Base-by-base conservation (phyloP, 2,888 invertebrate species). In the Thera obeliscata region DNA sequence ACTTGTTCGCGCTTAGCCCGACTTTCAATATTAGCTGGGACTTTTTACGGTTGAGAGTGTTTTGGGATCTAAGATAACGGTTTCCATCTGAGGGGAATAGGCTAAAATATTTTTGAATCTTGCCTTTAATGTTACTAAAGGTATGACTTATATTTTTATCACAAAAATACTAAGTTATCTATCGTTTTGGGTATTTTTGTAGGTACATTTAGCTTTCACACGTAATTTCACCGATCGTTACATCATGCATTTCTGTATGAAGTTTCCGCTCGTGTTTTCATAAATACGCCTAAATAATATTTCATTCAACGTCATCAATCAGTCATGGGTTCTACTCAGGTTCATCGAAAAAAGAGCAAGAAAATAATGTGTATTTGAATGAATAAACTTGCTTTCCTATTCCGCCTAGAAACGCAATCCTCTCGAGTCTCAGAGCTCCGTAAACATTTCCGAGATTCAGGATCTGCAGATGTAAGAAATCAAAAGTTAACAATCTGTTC, bases 1-100 rank as follows among this genome's bases (percentile, higher is more conserved):
- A 76, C 81, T 81, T 78, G 81, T 80, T 80, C 83, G 72, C 74
- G 75, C 75, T 77, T 78, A 80, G 80, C 77, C 81, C 76, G 79
- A 81, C 82, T 83, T 84, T 84, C 83, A 83, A 84, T 84, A 84
- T 84, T 73, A 74, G 73, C 67, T 64, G 69, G 62, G 72, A 73
- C 64, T 74, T 75, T 73, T 72, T 66, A 68, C 62, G 61, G 70
- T 63, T 56, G 36, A 61, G 62, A 69, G 59, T 65, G 59, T 65
- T 69, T 62, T 59, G 56, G 65, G 58, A 36, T 64, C 69, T 62
- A 11, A 59, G 61, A 65, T 59, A 68, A 64, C 61, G 63, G 56
- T 38, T 57, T 54, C 52, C 48, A 61, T 65, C 55, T 60, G 8
- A 58, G 35, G 48, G 22, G 22, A 41, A 5, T 2, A 46, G 35